Evolutionary conservation across 1,140 invertebrate species (phyloP), one percentile per base, ranked within the genome.

Genomic region (Aricia agestis): DNA sequence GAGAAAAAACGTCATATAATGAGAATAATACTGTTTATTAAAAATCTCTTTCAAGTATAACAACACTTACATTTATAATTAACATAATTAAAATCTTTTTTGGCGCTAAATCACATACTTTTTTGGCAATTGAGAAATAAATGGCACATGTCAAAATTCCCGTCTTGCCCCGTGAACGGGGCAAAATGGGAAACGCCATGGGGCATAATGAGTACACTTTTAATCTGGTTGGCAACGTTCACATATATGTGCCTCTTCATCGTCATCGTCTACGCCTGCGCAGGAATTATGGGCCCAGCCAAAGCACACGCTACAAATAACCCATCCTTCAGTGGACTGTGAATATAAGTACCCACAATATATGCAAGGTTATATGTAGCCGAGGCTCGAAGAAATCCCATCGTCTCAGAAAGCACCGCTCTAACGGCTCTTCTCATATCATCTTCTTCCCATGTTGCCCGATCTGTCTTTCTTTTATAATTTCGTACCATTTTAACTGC

Each of bases 371-470:
- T 25, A 25, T 25, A 25, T 25, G 25, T 25, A 25, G 25, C 25
- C 25, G 25, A 25, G 25, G 25, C 25, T 25, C 25, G 25, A 25
- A 25, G 25, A 25, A 25, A 25, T 25, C 25, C 25, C 25, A 25
- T 25, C 13, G 66, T 42, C 74, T 67, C 66, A 67, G 41, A 42
- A 42, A 42, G 11, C 41, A 42, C 66, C 11, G 31, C 75, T 41
- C 36, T 42, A 67, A 42, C 36, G 2, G 66, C 66, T 72, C 76
- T 67, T 70, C 69, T 77, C 79, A 80, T 82, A 52, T 74, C 68
- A 52, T 80, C 72, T 72, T 76, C 78, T 69, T 80, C 67, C 79
- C 76, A 79, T 73, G 68, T 72, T 52, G 70, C 73, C 69, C 77
- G 73, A 75, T 80, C 65, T 42, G 76, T 74, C 73, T 78, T 79